Evolutionary conservation across 2,797 vertebrate species (phyloP), one percentile per base, ranked within the genome.

Genomic region (Hypotaenidia okinawae): DNA sequence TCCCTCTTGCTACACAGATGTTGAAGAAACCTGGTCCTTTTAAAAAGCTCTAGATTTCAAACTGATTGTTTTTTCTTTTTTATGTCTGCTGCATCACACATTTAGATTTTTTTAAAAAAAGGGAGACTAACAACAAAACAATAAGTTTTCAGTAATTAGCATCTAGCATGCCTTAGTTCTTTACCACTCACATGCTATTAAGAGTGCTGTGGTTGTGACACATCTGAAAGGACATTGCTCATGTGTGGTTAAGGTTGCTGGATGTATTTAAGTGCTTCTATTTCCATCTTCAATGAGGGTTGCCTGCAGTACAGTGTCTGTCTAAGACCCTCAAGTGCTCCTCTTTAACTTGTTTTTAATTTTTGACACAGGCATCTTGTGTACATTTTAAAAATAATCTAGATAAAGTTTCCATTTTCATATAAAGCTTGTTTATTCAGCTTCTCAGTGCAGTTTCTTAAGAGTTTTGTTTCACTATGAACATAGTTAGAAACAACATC

Each of bases 11-110:
- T 64, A 27, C 22, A 55, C 12, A 66, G 13, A 74, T 24, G 24
- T 14, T 66, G 57, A 72, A 41, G 21, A 78, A 88, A 67, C 3
- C 3, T n/a, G 8, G 5, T 16, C 23, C 8, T 57, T 87, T 59
- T 32, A 88, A 89, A 61, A 39, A 94, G 68, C 24, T 43, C 3
- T 3, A 41, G 64, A 88, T 68, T 81, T 49, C 33, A 67, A 57
- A 66, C 4, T 1, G 0, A 28, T 89, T 37, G 3, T 30, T 30
- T 80, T 80, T 78, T 43, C 30, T 28, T 62, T 61, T 57, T 59
- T 32, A n/a, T 55, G 16, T 9, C 11, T 79, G 13, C 1, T 66
- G 13, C 12, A 35, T 43, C 12, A 51, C 0, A 0, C 5, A 25
- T 73, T 63, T 28, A 69, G 8, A 35, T 21, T 47, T 47, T 47